Conservation (phyloP, 2,888 invertebrate species). For the Mythimna ferrago region DNA sequence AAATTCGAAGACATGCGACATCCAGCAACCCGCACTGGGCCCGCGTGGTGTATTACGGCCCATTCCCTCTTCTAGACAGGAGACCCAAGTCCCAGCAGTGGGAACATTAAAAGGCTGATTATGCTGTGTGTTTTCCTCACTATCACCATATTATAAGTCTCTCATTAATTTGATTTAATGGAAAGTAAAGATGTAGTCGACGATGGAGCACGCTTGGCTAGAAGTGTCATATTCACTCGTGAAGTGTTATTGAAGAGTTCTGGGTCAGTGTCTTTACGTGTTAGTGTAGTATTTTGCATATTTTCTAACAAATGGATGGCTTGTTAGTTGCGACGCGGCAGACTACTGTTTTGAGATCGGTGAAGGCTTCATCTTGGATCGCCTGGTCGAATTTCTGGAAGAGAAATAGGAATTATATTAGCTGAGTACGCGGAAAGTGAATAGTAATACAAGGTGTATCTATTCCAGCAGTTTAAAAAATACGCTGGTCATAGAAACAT, state of each 20-base stretch:
- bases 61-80: no score
- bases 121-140: no score
- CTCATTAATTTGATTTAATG: not conserved
- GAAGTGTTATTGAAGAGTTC: not conserved
- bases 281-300: not conserved
- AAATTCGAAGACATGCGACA: no score
- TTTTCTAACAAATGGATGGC: conserved; percentile 75
- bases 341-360: conserved; percentile 90
- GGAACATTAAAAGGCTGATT: no score
- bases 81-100: no score
- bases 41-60: no score
- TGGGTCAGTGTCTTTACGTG: conserved; percentile 20
- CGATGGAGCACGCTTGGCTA: not conserved
- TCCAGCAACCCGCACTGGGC: no score
- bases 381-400: conserved; percentile 90
- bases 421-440: no score
- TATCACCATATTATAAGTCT: not conserved
- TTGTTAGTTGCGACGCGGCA: conserved; percentile 85
- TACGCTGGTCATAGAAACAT: no score
- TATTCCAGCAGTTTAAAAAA: not conserved
- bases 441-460: no score
- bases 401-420: not conserved
- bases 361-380: conserved; percentile 89
- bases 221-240: not conserved
- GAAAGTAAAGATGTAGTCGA: not conserved